These are phyloP conservation scores for Leptosomus discolor DNA, from an alignment of 2,113 vertebrate species.

Conservation along the genomic window DNA sequence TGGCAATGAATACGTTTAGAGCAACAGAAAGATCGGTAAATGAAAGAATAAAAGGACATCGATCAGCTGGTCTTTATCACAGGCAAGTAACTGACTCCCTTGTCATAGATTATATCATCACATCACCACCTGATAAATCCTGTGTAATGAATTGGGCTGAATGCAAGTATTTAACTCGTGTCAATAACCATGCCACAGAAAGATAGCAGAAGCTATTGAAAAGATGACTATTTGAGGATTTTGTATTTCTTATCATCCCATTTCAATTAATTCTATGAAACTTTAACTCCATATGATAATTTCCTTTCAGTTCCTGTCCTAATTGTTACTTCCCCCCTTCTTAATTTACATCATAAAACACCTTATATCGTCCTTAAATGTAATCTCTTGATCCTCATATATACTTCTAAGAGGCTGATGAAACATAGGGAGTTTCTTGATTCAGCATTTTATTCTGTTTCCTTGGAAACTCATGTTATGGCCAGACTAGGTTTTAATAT, in stretches of 20 bases:
- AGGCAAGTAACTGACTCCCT: not conserved
- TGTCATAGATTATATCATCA: conserved; percentile 13
- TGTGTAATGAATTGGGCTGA: not conserved
- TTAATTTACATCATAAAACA: not conserved
- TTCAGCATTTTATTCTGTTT: not conserved
- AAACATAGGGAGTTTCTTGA: not conserved
- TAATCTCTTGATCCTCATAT: not conserved
- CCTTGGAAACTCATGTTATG: not conserved
- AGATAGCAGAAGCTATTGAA: not conserved
- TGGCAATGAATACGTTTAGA: not conserved
- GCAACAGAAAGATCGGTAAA: not conserved
- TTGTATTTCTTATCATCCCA: not conserved
- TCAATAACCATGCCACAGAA: not conserved
- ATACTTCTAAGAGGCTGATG: not conserved
- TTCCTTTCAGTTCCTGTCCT: not conserved
- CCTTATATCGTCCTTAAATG: not conserved
- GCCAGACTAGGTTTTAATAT: not conserved
- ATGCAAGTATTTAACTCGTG: not conserved
- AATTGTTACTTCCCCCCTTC: not conserved
- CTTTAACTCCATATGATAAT: not conserved
- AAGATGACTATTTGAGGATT: not conserved
- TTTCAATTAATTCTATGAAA: not conserved
- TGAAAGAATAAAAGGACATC: not conserved
- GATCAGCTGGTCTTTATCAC: conserved; percentile 1
- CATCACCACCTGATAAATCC: not conserved